Evolutionary conservation across 2,888 invertebrate genomes (phyloP), one percentile per base, ranked within the genome.

Genomic region (Lepidochrysops patricia): DNA sequence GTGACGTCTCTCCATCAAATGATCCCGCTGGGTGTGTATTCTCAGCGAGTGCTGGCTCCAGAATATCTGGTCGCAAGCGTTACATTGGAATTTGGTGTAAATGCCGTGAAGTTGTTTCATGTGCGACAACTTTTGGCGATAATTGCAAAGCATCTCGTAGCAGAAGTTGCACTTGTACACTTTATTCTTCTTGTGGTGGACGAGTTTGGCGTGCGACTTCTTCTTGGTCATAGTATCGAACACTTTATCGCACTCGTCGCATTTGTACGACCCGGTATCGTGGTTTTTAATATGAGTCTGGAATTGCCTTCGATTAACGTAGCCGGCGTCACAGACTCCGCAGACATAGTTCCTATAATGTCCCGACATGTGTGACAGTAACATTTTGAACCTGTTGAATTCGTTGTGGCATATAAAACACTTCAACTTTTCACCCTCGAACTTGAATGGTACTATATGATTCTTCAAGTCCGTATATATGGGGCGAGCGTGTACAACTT

Each of bases 381-480:
- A 62, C 25, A 64, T 63, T 58, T 71, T 74, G 57, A 75, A 75
- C 3, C 64, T 68, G 3, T 63, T 63, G 58, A 69, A 75, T 4
- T 63, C 64, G 23, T 67, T 68, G 0, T 58, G 49, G 58, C 82
- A 82, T 0, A 76, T 62, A 15, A 69, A 73, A 58, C 81, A 80
- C 27, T 68, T 67, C 0, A 78, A 58, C 0, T 61, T 60, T 0
- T 73, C 70, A 1, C 63, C 64, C 0, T 68, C 63, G 50, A 75
- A 74, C 49, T 69, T 70, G 58, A 74, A 74, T 0, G 72, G 71
- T 34, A 84, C 71, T 6, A 85, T 77, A 56, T 82, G 80, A 61
- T 78, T 83, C 57, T 82, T 82, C 2, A 85, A 73, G 57, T 81
- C 77, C 32, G 73, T 72, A 64, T 80, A 76, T 59, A 82, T 75